A percentile compares a stretch with the other conserved stretches of the same genome.
phyloP scores from a whole-genome alignment of 2,113 vertebrate species.

The Aix galericulata region DNA sequence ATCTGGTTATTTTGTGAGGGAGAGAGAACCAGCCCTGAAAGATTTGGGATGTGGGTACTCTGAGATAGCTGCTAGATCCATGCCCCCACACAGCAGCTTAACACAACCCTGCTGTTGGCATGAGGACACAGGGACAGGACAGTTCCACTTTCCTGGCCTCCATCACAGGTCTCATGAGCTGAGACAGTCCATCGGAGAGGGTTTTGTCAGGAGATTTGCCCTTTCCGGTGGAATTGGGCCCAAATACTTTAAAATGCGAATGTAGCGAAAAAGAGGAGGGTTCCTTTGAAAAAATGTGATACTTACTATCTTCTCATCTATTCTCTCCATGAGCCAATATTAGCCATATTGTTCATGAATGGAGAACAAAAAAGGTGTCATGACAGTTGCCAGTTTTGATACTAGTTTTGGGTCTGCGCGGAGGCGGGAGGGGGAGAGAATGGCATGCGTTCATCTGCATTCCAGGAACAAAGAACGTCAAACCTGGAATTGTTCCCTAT shows the following conservation, averaged over 20 bases:
- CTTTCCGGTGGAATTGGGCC: background rate
- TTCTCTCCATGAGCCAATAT: background rate
- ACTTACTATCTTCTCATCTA: background rate
- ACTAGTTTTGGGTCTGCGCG: conserved; percentile 18
- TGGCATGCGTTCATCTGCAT: conserved; percentile 1
- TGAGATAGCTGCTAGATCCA: background rate
- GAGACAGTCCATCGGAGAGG: background rate
- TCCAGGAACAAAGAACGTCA: conserved; percentile 42
- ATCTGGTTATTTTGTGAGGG: background rate
- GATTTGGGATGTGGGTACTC: background rate
- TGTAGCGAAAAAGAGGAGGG: background rate
- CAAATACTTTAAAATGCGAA: background rate
- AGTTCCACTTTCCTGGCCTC: background rate
- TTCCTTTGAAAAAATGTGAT: background rate
- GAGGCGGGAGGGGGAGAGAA: conserved; percentile 25
- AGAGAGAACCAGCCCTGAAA: background rate
- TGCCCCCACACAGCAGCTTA: background rate
- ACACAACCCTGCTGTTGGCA: background rate
- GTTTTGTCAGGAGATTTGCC: background rate
- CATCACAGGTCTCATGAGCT: rapidly evolving
- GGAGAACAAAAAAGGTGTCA: background rate
- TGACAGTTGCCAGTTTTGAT: conserved; percentile 25
- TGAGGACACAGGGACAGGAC: background rate
- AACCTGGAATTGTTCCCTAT: conserved; percentile 35
- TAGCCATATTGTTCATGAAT: conserved; percentile 13